Conservation (phyloP, 2,797 vertebrate species). For the Typhlichthys subterraneus region DNA sequence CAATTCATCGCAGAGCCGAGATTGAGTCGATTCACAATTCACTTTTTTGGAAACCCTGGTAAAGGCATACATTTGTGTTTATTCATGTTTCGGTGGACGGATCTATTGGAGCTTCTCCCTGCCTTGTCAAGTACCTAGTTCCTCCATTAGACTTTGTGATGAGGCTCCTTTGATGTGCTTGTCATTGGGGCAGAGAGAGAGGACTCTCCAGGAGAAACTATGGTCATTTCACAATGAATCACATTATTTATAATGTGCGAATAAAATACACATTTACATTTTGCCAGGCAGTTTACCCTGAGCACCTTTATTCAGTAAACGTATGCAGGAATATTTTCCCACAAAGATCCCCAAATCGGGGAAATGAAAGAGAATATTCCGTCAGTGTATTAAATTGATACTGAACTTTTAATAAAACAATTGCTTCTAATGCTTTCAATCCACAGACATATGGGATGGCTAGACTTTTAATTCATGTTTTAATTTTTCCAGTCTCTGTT, state of each 20-base stretch:
- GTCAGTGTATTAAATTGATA: slow-evolving; percentile 1
- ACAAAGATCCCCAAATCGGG: slow-evolving; percentile 14
- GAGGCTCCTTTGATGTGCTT: slow-evolving; percentile 69
- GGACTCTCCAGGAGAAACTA: slow-evolving; percentile 46
- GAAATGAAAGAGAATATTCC: slow-evolving; percentile 23
- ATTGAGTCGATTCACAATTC: slow-evolving; percentile 20
- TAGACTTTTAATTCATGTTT: no score
- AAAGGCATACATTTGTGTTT: slow-evolving; percentile 41
- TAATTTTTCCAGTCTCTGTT: no score
- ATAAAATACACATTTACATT: neutral
- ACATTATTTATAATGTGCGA: slow-evolving; percentile 10
- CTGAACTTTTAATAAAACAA: no score
- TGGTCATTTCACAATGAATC: slow-evolving; percentile 32
- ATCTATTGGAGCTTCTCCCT: slow-evolving; percentile 49
- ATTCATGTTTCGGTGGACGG: slow-evolving; percentile 34
- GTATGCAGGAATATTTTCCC: slow-evolving; percentile 21
- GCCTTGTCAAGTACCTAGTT: slow-evolving; percentile 61
- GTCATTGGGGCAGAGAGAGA: slow-evolving; percentile 54
- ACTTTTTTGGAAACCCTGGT: slow-evolving; percentile 13
- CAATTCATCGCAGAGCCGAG: slow-evolving; percentile 3
- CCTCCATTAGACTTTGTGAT: slow-evolving; percentile 76
- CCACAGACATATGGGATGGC: no score
- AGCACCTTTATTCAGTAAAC: slow-evolving; percentile 37
- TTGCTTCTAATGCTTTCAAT: no score
- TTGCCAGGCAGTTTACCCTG: slow-evolving; percentile 9